Evolutionary conservation across 2,113 vertebrate genomes (phyloP), one percentile per base, ranked within the genome.

Genomic region (Myxocyprinus asiaticus): DNA sequence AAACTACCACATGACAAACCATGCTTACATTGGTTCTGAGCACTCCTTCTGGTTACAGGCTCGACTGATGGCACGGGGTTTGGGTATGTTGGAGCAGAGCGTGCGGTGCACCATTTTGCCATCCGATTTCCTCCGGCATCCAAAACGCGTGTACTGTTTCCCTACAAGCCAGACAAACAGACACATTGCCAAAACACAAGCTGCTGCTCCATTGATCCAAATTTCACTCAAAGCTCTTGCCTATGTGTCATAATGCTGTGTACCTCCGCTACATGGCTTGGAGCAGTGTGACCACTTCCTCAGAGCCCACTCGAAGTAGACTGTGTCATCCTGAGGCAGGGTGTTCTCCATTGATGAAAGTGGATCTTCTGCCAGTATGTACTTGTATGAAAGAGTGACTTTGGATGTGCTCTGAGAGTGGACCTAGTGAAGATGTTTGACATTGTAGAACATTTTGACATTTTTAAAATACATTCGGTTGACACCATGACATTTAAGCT

Each of bases 271-370:
- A 2, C 97, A 99, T 55, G 95, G 94, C 85, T 95, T 97, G 81
- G 98, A 98, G 84, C 98, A 99, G 51, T 94, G 94, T 0, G 97
- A 96, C 98, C 98, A 99, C 80, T 94, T 98, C 90, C 96, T 98
- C 85, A 99, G 90, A 2, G 97, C 96, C 98, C 98, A 99, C 83
- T 98, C 96, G 0, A 95, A 95, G 8, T 92, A 91, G 50, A 91
- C 78, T 0, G 92, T 86, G 55, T 95, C 92, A 1, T 95, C 96
- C 88, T 95, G 94, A 45, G 98, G 85, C 77, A 96, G 94, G n/a
- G 96, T 98, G 87, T 94, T 95, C 9, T 97, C 96, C 22, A 98
- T 92, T 0, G 95, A 93, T 5, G 89, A 88, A 82, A 94, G 89
- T 0, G 95, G 93, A 67, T 94, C 92, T 67, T 98, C 95, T 14